Conservation (phyloP, 2,113 vertebrate species). For the Pleuronectes platessa region DNA sequence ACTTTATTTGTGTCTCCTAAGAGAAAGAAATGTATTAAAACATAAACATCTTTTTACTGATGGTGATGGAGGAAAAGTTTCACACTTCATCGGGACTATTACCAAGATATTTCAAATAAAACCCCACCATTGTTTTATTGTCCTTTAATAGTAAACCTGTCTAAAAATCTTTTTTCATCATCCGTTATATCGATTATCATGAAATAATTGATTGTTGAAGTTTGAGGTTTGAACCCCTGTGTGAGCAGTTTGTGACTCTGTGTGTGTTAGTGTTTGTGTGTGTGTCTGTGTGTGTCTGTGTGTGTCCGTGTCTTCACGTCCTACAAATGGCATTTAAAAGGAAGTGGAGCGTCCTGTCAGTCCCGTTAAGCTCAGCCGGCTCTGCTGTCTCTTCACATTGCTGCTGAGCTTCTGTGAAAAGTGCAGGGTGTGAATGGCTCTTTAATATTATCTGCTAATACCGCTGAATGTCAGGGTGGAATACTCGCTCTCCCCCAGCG, state of each 20-base stretch:
- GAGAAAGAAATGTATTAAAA: neutral
- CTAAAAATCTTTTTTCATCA: too few relatives aligned
- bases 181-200: neutral
- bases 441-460: slow-evolving; percentile 54
- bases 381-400: slow-evolving; percentile 32
- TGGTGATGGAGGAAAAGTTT: too few relatives aligned
- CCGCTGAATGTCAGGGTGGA: slow-evolving; percentile 45
- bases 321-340: slow-evolving; percentile 6
- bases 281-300: neutral
- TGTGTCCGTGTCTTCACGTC: neutral
- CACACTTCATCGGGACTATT: too few relatives aligned
- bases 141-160: too few relatives aligned
- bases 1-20: neutral
- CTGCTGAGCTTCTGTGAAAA: slow-evolving; percentile 37
- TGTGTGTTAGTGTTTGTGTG: neutral
- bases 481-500: neutral
- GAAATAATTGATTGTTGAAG: too few relatives aligned
- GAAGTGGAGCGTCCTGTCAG: neutral
- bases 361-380: neutral
- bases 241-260: neutral
- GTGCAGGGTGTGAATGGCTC: slow-evolving; percentile 36
- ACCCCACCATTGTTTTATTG: too few relatives aligned
- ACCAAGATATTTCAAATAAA: too few relatives aligned
- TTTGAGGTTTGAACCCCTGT: neutral
- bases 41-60: too few relatives aligned